phyloP scores from a whole-genome alignment of 2,797 vertebrate genomes.

The Trachurus trachurus region DNA sequence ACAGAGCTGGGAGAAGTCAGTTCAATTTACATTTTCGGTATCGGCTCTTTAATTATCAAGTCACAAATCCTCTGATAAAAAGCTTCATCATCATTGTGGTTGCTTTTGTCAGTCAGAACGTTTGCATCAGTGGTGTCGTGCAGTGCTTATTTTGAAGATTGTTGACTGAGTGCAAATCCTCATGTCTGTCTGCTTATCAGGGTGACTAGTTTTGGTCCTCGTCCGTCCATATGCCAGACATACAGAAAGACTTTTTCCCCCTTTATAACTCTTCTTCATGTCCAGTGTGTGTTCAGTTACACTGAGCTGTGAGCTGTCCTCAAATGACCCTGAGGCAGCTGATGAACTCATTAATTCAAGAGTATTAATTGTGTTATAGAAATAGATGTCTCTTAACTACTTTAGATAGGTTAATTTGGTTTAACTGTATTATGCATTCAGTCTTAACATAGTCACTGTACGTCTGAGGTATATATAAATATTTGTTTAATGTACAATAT shows the following conservation, averaged over 20 bases:
- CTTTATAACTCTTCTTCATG: constrained; percentile 2
- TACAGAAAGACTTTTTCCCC: not conserved
- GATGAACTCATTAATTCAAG: constrained; percentile 2
- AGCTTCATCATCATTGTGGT: not conserved
- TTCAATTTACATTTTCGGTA: constrained; percentile 9
- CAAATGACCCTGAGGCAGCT: constrained; percentile 6
- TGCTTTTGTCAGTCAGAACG: not conserved
- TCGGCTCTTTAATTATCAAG: not conserved
- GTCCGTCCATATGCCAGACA: constrained; percentile 15
- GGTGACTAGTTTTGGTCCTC: constrained; percentile 25
- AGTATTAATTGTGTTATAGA: not conserved
- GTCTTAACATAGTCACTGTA: not conserved
- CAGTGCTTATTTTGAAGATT: constrained; percentile 19
- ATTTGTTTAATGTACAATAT: not conserved
- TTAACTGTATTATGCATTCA: not conserved
- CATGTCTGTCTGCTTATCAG: constrained; percentile 13
- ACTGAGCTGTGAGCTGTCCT: not conserved
- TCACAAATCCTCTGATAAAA: constrained; percentile 11
- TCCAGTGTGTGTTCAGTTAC: not conserved
- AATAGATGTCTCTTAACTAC: not conserved
- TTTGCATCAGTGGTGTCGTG: constrained; percentile 1
- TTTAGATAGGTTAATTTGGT: not conserved
- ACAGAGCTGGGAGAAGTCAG: not conserved
- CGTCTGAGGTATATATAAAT: too few relatives aligned
- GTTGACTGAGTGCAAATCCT: constrained; percentile 24